Conservation (phyloP, 2,888 invertebrate genomes). For the Eumerus sabulonum region DNA sequence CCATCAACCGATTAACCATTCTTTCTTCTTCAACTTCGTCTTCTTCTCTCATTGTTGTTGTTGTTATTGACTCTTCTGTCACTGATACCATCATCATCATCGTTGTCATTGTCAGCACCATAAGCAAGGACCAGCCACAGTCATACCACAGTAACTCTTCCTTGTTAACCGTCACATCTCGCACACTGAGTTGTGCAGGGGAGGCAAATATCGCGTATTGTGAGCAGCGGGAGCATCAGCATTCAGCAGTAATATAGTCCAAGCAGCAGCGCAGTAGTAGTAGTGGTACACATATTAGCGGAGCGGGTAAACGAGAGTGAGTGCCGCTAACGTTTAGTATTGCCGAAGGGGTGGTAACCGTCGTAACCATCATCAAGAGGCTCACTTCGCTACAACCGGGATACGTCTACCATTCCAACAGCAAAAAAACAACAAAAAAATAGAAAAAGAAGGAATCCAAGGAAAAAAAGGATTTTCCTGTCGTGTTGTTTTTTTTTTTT, state of each 20-base stretch:
- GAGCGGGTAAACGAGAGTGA: constrained; percentile 61
- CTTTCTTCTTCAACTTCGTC: constrained; percentile 33
- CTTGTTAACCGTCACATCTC: constrained; percentile 46
- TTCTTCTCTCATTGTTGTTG: constrained; percentile 19
- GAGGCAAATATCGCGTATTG: constrained; percentile 14
- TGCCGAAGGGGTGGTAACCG: constrained; percentile 58
- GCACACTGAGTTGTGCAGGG: constrained; percentile 23
- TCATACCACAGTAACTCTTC: constrained; percentile 36
- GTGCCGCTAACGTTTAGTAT: constrained; percentile 47
- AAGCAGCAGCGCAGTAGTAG: constrained; percentile 25
- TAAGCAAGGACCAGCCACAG: neutral
- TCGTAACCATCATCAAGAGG: constrained; percentile 39
- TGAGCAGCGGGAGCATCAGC: constrained; percentile 6
- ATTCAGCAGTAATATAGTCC: neutral
- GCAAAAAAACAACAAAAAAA: neutral
- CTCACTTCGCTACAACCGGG: constrained; percentile 52
- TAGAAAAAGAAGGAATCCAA: neutral
- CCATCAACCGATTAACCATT: constrained; percentile 38
- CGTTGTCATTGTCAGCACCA: constrained; percentile 16
- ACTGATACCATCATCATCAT: constrained; percentile 28
- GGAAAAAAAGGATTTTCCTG: constrained; percentile 1
- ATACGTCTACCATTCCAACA: constrained; percentile 48
- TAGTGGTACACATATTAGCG: constrained; percentile 26
- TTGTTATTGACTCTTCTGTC: constrained; percentile 23
- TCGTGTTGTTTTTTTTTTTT: too few species aligned